Evolutionary conservation across 2,797 vertebrate genomes (phyloP), one percentile per base, ranked within the genome.

Genomic region (Neoniphon sammara): DNA sequence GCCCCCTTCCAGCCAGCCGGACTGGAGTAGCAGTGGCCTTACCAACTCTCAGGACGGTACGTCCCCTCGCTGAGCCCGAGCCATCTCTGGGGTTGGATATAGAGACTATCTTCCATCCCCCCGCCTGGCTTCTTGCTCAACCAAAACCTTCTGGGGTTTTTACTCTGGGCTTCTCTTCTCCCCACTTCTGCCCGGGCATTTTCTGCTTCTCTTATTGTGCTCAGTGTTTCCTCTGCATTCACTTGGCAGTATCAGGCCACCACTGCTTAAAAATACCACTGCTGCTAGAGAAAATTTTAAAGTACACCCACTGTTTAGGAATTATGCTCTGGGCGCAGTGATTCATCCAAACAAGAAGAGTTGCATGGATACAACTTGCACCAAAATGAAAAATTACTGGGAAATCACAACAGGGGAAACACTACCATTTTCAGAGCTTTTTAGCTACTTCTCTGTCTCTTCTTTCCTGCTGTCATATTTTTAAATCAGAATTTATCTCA

Each of bases 21-120:
- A 96, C 94, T 96, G 96, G 95, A 96, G 94, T 94, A 95, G 94
- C 93, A 95, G 93, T 94, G 95, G 96, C 95, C 96, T 96, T 95
- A 96, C 95, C 94, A 96, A 96, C 94, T 96, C 96, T 93, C 95
- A 96, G 96, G 97, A 96, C 93, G 97, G 96, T 97, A 96, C 92
- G 95, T 98, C 95, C 95, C 95, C 95, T 91, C 94, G 92, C 94
- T 94, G 95, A 94, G 93, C 94, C 92, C 96, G 96, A n/a, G n/a
- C 56, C 95, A 95, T 93, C 95, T 94, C 93, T 95, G 96, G 95
- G 96, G 94, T 89, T 93, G 96, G 94, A 96, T 94, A 93, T 96
- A 96, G 25, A 27, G 95, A 94, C 94, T 91, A 85, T 94, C 93
- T 91, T 94, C 92, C 94, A 93, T 73, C 94, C 93, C 94, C 25